Percentiles rank a stretch among this genome's conserved stretches.
phyloP scores from a whole-genome alignment of 2,113 vertebrate species.

The Colaptes auratus region DNA sequence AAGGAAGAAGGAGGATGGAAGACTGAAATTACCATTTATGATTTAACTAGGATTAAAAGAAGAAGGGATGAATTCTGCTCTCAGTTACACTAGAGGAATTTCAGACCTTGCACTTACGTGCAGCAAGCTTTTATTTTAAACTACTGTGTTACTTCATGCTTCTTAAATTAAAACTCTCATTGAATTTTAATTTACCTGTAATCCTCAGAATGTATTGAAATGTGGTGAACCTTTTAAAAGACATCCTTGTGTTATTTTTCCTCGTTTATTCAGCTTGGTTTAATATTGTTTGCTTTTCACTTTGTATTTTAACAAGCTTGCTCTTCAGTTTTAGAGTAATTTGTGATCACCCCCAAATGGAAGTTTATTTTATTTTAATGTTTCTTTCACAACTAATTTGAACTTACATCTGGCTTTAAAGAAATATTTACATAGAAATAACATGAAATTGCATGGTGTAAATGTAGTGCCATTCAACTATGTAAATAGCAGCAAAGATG shows the following conservation, averaged over 20 bases:
- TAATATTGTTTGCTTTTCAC: conserved; percentile 52
- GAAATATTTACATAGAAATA: conserved; percentile 82
- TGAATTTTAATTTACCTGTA: neutral
- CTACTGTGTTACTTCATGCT: neutral
- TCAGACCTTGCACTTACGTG: neutral
- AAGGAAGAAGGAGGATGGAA: conserved; percentile 33
- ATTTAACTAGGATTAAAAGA: neutral
- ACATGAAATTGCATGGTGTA: conserved; percentile 62
- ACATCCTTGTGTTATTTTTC: neutral
- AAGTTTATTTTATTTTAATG: conserved; percentile 78
- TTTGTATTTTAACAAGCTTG: conserved; percentile 63
- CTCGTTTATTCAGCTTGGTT: neutral
- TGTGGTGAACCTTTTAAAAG: neutral
- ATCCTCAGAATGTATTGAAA: neutral
- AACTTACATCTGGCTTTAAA: conserved; percentile 72
- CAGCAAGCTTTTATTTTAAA: neutral
- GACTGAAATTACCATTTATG: neutral
- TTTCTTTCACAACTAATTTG: conserved; percentile 78
- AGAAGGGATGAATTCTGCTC: neutral
- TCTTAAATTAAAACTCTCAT: neutral
- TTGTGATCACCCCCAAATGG: conserved; percentile 71
- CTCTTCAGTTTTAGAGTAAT: conserved; percentile 52
- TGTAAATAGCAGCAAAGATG: conserved; percentile 77
- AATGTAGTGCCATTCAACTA: conserved; percentile 75
- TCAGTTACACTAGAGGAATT: neutral